These are phyloP conservation scores for Pyxicephalus adspersus DNA, from an alignment of 2,113 vertebrate species.

Conservation along the genomic window DNA sequence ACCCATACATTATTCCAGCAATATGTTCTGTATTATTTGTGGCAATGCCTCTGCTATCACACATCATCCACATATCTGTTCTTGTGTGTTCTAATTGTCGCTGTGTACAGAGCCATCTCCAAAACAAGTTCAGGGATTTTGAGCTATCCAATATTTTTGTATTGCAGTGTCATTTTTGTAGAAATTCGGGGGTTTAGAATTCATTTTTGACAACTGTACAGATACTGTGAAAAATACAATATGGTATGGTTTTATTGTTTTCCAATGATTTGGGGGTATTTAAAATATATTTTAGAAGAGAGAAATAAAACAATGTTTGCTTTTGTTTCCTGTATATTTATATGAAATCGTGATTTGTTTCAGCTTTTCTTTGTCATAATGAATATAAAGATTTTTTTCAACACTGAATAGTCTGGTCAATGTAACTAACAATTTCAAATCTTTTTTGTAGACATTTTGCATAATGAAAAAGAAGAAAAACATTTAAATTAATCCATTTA, in stretches of 20 bases:
- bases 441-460: no score
- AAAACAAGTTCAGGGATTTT: conserved; percentile 35
- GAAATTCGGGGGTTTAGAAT: conserved; percentile 9
- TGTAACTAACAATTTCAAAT: background rate
- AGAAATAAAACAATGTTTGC: conserved; percentile 5
- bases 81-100: conserved; percentile 10
- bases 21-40: conserved; percentile 9
- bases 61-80: background rate
- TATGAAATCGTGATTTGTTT: conserved; percentile 24
- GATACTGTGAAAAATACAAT: conserved; percentile 49
- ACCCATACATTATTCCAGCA: background rate
- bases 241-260: conserved; percentile 29
- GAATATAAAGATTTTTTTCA: conserved; percentile 37
- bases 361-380: conserved; percentile 19
- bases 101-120: conserved; percentile 44
- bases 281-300: conserved; percentile 41
- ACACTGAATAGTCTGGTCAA: background rate
- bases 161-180: conserved; percentile 38
- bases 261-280: conserved; percentile 37
- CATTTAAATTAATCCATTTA: no score
- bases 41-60: conserved; percentile 17
- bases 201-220: conserved; percentile 38
- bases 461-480: no score
- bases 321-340: conserved; percentile 41
- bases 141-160: conserved; percentile 40